phyloP scores from a whole-genome alignment of 2,888 invertebrate genomes.

The Saturnia pavonia region DNA sequence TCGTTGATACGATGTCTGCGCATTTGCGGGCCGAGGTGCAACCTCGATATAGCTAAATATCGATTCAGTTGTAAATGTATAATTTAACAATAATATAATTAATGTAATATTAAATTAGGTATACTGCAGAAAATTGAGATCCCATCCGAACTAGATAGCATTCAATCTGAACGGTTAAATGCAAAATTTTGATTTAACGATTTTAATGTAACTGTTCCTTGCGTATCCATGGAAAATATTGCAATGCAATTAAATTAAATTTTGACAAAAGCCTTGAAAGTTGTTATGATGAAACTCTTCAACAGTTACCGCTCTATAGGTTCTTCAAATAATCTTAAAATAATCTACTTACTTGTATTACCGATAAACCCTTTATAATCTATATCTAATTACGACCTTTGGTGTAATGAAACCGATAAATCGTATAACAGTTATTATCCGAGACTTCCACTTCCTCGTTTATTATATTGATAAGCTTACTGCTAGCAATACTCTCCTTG shows the following conservation, averaged over 20 bases:
- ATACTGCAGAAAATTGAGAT: not conserved
- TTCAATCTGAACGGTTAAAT: not conserved
- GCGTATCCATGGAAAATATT: not conserved
- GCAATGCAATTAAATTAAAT: not conserved
- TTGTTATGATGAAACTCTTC: too few species aligned
- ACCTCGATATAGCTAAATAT: not conserved
- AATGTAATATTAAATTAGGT: not conserved
- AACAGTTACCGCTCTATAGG: not conserved
- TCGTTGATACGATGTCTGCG: constrained; percentile 17
- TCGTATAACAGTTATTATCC: not conserved
- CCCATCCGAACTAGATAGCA: not conserved
- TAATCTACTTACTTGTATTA: not conserved
- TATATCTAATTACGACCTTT: not conserved
- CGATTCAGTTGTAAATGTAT: not conserved
- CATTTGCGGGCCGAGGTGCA: not conserved
- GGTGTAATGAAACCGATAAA: not conserved
- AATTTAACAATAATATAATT: not conserved
- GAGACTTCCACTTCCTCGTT: not conserved
- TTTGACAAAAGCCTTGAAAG: not conserved
- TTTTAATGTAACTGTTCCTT: not conserved
- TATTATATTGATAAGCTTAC: not conserved
- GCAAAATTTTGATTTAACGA: not conserved
- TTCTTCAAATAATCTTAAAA: not conserved
- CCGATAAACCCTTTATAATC: not conserved
- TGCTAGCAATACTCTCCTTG: not conserved